Base-by-base conservation (phyloP, 2,797 vertebrate genomes). In the Sebastes nivosus region DNA sequence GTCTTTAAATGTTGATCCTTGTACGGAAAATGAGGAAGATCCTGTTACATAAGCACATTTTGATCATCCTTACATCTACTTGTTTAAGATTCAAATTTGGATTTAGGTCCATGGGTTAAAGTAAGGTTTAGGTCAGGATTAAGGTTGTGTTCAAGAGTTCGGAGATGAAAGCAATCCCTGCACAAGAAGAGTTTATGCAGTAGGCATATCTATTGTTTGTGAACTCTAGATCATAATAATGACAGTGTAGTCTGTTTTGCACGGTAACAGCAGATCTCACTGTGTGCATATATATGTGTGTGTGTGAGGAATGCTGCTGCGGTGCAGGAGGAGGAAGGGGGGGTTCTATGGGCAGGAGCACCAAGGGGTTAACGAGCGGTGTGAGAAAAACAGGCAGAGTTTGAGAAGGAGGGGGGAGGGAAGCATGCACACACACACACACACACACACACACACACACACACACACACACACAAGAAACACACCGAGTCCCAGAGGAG, bases 351-450 rank as follows among this genome's bases (percentile, higher is more conserved):
- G 84, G 85, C 81, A 87, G 90, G 88, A 93, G 92, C 89, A 94
- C 84, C 90, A 82, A 90, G 90, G 88, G 94, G 93, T 95, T 95
- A 94, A 94, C 83, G 86, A 92, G 93, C 83, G 72, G 89, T 94
- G 91, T 93, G 93, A 94, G 94, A 95, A 94, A 94, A 93, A 93
- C 88, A 92, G 90, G 81, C 91, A 81, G 84, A 77, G 73, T 78
- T 79, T 82, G 78, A 82, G 85, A 82, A 78, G 75, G 67, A 74
- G 88, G 92, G 86, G 75, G 82, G 75, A 64, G 76, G 80, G 85
- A 67, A 55, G 38, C 32, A 52, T 8, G 52, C 57, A 64, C 64
- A 30, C 24, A 27, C 67, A 38, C 73, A 42, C 30, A 46, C 63
- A 55, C 57, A 78, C 22, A 60, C 54, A 67, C 22, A 27, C n/a